Percentiles rank a stretch among this genome's conserved stretches.
Evolutionary conservation across 1,140 invertebrate genomes (phyloP).

Genomic region (Formica selysi): DNA sequence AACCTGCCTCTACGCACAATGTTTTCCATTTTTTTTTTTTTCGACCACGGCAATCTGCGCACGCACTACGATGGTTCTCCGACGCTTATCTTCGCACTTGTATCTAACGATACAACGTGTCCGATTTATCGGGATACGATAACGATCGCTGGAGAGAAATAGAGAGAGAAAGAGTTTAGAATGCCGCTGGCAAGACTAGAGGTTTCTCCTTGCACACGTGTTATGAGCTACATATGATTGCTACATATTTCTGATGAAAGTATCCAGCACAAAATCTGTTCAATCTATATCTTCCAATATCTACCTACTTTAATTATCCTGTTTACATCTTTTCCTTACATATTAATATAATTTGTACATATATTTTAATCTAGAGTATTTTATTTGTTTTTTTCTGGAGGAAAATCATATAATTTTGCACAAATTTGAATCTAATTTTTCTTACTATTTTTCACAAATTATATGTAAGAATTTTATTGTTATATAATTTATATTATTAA

Average conservation of each 20-base stretch:
- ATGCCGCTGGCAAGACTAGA: constrained; percentile 70
- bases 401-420: not conserved
- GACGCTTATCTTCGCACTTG: constrained; percentile 60
- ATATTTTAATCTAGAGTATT: not conserved
- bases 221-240: constrained; percentile 23
- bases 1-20: constrained; percentile 54
- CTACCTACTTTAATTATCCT: constrained; percentile 13
- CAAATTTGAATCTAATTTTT: not conserved
- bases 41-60: constrained; percentile 12
- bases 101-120: constrained; percentile 74
- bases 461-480: not conserved
- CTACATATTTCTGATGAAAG: constrained; percentile 62
- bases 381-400: not conserved
- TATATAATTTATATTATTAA: not conserved
- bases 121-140: constrained; percentile 76
- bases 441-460: not conserved
- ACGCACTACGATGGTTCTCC: constrained; percentile 40
- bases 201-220: constrained; percentile 63
- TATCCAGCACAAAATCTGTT: constrained; percentile 16
- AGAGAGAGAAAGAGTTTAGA: constrained; percentile 64
- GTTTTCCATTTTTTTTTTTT: constrained; percentile 69
- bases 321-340: not conserved
- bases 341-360: not conserved
- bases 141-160: constrained; percentile 65
- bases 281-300: not conserved